Conservation (phyloP, 2,797 vertebrate species). For the Melanotaenia trifasciata region DNA sequence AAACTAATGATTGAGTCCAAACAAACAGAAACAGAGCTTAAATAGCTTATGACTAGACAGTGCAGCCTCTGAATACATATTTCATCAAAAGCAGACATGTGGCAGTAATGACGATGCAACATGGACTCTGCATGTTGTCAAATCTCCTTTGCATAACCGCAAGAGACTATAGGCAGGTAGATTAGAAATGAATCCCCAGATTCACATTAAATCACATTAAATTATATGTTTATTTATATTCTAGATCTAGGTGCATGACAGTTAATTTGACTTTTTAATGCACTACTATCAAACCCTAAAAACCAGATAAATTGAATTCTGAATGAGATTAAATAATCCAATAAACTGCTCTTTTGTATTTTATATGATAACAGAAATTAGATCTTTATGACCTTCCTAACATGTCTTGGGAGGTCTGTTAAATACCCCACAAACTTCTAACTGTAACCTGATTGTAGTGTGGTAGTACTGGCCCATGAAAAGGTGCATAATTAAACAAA, state of each 20-base stretch:
- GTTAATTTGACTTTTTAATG: background rate
- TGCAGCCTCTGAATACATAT: constrained; percentile 24
- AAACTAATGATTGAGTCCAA: background rate
- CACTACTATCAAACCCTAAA: constrained; percentile 2
- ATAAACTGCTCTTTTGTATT: background rate
- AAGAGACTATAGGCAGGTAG: background rate
- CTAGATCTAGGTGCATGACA: background rate
- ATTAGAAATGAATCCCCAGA: background rate
- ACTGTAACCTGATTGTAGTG: background rate
- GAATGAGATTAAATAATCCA: background rate
- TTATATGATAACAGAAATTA: background rate
- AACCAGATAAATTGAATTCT: background rate
- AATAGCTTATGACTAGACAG: constrained; percentile 8
- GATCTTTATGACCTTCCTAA: background rate
- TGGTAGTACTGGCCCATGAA: background rate
- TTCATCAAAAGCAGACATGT: constrained; percentile 24
- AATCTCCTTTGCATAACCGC: background rate
- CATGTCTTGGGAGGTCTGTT: background rate
- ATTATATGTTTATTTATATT: background rate
- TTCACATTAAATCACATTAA: background rate
- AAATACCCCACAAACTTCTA: background rate
- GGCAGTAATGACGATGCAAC: constrained; percentile 10
- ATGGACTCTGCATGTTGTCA: constrained; percentile 9
- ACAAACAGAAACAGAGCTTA: background rate
- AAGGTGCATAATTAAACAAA: background rate